A percentile compares a stretch with the other conserved stretches of the same genome.
Conservation (phyloP, 2,888 invertebrate species). For the Reticulitermes lucifugus region DNA sequence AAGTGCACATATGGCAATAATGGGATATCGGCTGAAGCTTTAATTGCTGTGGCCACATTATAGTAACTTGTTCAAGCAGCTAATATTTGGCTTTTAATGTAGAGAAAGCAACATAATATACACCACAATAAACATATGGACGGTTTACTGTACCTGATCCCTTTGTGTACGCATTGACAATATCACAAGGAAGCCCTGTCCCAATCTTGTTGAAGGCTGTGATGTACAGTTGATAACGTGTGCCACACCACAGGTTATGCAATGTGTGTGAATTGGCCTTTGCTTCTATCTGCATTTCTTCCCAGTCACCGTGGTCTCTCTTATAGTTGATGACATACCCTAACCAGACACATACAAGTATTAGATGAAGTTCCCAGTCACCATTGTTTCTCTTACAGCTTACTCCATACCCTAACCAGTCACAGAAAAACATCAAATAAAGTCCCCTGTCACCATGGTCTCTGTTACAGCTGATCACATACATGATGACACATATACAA, state of each 20-base stretch:
- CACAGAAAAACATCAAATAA: too few species aligned
- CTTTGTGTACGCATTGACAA: constrained; percentile 86
- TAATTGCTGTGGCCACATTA: too few species aligned
- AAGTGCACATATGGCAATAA: too few species aligned
- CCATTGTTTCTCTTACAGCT: too few species aligned
- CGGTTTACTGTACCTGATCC: constrained; percentile 72
- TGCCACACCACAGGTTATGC: constrained; percentile 88
- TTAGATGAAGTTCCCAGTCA: too few species aligned
- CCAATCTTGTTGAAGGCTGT: constrained; percentile 93
- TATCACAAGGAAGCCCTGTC: constrained; percentile 89
- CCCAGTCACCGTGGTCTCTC: constrained; percentile 91
- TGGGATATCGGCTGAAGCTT: too few species aligned
- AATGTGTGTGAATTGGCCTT: constrained; percentile 83
- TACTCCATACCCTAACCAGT: too few species aligned
- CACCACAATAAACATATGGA: not conserved
- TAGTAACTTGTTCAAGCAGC: too few species aligned
- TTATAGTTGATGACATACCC: constrained; percentile 93
- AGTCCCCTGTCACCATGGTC: too few species aligned
- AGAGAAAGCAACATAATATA: not conserved
- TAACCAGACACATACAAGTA: constrained; percentile 53
- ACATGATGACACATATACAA: too few species aligned
- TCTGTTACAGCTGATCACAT: too few species aligned
- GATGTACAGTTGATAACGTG: constrained; percentile 87
- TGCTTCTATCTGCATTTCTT: constrained; percentile 87
- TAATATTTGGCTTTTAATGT: too few species aligned